Evolutionary conservation across 2,888 invertebrate genomes (phyloP), one percentile per base, ranked within the genome.

Genomic region (Polydrusus cervinus): DNA sequence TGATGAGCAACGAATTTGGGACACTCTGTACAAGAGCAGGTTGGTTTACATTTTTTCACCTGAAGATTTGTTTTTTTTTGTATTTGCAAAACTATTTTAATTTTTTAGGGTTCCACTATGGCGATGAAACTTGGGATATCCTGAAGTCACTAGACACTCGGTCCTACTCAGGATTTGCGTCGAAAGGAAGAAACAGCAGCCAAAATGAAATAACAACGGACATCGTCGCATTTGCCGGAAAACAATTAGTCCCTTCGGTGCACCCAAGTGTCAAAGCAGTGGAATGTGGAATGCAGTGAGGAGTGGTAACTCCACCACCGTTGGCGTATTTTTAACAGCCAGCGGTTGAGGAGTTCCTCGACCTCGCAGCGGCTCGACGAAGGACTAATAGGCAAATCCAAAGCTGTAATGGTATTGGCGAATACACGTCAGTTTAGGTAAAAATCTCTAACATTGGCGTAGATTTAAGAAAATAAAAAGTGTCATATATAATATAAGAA

Each of bases 241-340:
- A n/a, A n/a, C 25, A 25, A 25, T 25, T 5, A 34, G 10, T 34
- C 8, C 34, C 34, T 34, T 8, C 34, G 7, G 34, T 8, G 8
- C 7, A 34, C 3, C 34, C 7, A 34, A 55, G 25, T 38, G 38
- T 40, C 11, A 60, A 11, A 14, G 13, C 51, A 47, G 38, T 60
- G 60, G 49, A 45, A 78, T 80, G 38, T 60, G 60, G 49, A 45
- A 78, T 80, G 76, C 78, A 69, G 74, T 85, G 87, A 90, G 92
- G 91, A 89, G 88, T 93, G 93, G 93, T 93, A 93, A 93, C 93
- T 93, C 93, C 93, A 93, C 93, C 93, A 93, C 93, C 93, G 93
- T 93, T 93, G 93, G 93, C 93, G 88, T 87, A 87, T 88, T 84
- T 82, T 86, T 80, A 83, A 87, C 85, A 87, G 93, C 92, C 93